These are phyloP conservation scores for Babyrousa celebensis DNA, from an alignment of 2,797 vertebrate species.

Conservation along the genomic window DNA sequence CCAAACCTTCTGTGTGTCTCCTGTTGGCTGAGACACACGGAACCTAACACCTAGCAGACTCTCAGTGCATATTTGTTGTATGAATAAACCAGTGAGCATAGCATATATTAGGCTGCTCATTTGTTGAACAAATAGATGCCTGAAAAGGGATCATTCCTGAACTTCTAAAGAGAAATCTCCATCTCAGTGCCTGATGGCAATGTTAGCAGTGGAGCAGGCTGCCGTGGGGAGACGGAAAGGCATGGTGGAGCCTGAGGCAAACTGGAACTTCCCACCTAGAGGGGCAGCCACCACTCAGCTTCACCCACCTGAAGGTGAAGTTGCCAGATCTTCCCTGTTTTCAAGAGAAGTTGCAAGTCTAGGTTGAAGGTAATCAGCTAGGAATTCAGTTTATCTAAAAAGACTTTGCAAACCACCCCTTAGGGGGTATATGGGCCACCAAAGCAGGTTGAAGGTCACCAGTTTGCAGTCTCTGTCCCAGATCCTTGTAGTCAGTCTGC, in stretches of 20 bases:
- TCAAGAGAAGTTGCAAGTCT: not conserved
- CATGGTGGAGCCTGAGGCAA: not conserved
- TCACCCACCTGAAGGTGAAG: not conserved
- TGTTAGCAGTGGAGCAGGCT: not conserved
- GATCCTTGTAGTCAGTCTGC: accelerated
- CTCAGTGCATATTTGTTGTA: not conserved
- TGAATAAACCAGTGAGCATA: not conserved
- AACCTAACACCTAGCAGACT: not conserved
- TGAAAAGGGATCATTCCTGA: not conserved
- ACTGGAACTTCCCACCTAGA: not conserved
- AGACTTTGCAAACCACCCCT: not conserved
- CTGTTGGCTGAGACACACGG: not conserved
- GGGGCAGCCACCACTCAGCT: not conserved
- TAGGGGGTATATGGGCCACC: accelerated
- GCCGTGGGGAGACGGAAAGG: not conserved
- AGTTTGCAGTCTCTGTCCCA: not conserved
- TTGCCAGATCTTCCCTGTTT: not conserved
- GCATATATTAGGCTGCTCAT: not conserved
- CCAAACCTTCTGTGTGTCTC: not conserved
- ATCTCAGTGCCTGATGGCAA: accelerated
- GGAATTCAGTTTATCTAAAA: not conserved
- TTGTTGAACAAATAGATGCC: not conserved
- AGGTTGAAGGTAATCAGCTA: not conserved
- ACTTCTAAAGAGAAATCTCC: not conserved
- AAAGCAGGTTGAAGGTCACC: not conserved